Conservation (phyloP, 2,113 vertebrate species). For the Apteryx owenii region DNA sequence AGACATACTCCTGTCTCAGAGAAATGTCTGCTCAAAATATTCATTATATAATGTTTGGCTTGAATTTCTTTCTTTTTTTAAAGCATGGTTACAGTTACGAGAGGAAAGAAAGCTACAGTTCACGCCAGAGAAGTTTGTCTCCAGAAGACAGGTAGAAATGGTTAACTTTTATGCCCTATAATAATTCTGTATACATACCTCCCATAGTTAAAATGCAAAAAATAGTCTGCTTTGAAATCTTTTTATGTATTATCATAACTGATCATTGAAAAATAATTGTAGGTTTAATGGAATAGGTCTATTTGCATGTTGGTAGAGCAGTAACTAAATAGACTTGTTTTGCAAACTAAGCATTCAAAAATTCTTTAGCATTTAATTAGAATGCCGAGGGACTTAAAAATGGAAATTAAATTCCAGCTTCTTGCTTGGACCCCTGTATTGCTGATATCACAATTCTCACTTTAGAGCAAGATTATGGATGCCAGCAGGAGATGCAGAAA, state of each 20-base stretch:
- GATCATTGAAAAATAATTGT: neutral
- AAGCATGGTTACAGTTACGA: slow-evolving; percentile 78
- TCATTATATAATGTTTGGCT: neutral
- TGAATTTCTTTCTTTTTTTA: neutral
- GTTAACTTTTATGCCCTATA: neutral
- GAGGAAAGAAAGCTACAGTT: slow-evolving; percentile 71
- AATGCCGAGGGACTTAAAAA: neutral
- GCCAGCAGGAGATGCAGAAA: neutral
- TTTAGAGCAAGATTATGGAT: neutral
- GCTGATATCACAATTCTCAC: neutral
- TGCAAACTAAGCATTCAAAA: neutral
- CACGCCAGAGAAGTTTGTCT: slow-evolving; percentile 71
- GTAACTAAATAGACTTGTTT: neutral
- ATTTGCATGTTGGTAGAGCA: neutral
- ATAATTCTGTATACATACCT: neutral
- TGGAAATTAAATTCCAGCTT: neutral
- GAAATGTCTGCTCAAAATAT: neutral
- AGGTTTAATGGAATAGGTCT: neutral
- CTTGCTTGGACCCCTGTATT: neutral
- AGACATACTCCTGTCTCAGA: neutral
- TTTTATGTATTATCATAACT: neutral
- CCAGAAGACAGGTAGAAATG: slow-evolving; percentile 81
- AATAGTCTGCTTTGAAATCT: neutral
- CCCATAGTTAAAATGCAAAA: neutral
- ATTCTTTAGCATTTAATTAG: neutral